Evolutionary conservation across 1,140 invertebrate genomes (phyloP).

Genomic region (Diachasmimorpha longicaudata): DNA sequence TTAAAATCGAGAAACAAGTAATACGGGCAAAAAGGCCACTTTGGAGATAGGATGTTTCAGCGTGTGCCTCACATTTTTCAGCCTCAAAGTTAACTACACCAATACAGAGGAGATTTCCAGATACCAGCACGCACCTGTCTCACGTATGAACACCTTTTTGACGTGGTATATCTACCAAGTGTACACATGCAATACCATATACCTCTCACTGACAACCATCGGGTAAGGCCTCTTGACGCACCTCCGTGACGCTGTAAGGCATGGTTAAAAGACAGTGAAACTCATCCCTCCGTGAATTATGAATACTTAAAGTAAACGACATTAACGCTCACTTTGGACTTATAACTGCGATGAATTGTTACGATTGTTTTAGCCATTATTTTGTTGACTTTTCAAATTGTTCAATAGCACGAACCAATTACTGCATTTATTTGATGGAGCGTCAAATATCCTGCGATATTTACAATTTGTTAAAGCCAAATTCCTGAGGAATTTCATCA

Average conservation of each 20-base stretch:
- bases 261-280: slow-evolving; percentile 10
- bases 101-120: neutral
- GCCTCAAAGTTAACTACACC: neutral
- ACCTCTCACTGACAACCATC: neutral
- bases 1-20: neutral
- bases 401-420: too few species aligned
- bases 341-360: neutral
- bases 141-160: slow-evolving; percentile 8
- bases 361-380: neutral
- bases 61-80: neutral
- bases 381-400: neutral
- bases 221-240: neutral
- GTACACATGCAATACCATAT: slow-evolving; percentile 5
- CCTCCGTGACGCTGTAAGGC: neutral
- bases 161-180: neutral
- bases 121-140: slow-evolving; percentile 2
- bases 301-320: slow-evolving; percentile 7
- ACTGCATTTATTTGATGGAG: too few species aligned
- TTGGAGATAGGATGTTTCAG: neutral
- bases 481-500: too few species aligned
- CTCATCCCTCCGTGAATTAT: slow-evolving; percentile 10
- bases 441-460: too few species aligned
- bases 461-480: too few species aligned
- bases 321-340: neutral
- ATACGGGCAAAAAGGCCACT: neutral